A percentile compares a stretch with the other conserved stretches of the same genome.
phyloP scores from a whole-genome alignment of 2,113 vertebrate genomes.

The Plecturocebus donacophilus region DNA sequence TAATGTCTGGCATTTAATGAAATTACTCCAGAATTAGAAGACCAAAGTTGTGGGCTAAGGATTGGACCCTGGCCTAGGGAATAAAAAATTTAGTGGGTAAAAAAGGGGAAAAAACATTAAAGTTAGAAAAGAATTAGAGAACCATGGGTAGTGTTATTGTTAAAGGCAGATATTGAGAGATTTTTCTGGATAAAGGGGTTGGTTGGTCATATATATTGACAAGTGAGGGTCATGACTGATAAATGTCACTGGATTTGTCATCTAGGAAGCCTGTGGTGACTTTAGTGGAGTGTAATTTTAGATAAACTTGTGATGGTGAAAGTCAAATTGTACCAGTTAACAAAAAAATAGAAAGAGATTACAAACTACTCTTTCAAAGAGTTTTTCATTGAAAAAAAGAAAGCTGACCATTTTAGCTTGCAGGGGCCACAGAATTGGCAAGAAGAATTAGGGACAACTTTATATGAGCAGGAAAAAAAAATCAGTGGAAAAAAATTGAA shows the following conservation, averaged over 20 bases:
- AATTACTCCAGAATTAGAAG: not conserved
- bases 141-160: not conserved
- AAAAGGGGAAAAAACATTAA: not conserved
- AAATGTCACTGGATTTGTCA: not conserved
- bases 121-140: not conserved
- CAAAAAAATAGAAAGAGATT: not conserved
- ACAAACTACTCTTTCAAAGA: not conserved
- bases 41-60: not conserved
- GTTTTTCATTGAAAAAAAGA: not conserved
- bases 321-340: not conserved
- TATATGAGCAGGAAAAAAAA: not conserved
- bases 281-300: not conserved
- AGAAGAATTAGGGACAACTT: not conserved
- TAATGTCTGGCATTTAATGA: not conserved
- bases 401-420: not conserved
- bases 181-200: not conserved
- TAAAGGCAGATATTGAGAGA: not conserved
- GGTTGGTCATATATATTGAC: not conserved
- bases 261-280: not conserved
- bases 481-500: not conserved
- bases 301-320: not conserved
- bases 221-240: not conserved
- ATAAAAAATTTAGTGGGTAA: not conserved
- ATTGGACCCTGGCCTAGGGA: not conserved
- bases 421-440: not conserved